Conservation (phyloP, 2,113 vertebrate genomes). For the Brevimyrus niger region DNA sequence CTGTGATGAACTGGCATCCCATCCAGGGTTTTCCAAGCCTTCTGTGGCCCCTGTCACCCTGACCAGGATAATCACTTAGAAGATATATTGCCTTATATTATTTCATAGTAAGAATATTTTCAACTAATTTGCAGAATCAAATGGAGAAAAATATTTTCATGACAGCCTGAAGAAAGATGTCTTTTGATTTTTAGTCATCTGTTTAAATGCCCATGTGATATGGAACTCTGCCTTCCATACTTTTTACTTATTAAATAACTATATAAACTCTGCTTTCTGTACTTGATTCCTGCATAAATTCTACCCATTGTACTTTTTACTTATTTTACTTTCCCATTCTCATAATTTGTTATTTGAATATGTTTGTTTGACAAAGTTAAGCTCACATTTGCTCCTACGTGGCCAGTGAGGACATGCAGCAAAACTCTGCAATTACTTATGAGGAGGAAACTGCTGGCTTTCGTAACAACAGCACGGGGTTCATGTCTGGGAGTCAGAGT, state of each 20-base stretch:
- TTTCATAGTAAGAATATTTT: background rate
- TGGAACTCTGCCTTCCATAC: background rate
- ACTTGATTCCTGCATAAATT: background rate
- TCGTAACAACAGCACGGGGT: background rate
- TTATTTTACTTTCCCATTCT: background rate
- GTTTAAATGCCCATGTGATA: background rate
- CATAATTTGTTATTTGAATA: no score
- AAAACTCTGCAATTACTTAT: background rate
- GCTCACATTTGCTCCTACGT: background rate
- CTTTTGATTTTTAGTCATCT: background rate
- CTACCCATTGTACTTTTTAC: background rate
- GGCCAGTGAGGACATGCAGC: background rate
- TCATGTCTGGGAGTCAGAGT: conserved; percentile 16
- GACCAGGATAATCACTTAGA: background rate
- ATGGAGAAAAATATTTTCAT: background rate
- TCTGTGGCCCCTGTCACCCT: background rate
- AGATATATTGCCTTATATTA: background rate
- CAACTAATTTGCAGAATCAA: background rate
- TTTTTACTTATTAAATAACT: background rate
- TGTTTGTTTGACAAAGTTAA: background rate
- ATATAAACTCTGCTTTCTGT: background rate
- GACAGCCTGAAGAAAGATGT: background rate
- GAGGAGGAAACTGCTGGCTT: background rate
- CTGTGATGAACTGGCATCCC: background rate
- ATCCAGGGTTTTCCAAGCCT: background rate